phyloP scores from a whole-genome alignment of 2,888 invertebrate species.

The Chrysodeixis includens region DNA sequence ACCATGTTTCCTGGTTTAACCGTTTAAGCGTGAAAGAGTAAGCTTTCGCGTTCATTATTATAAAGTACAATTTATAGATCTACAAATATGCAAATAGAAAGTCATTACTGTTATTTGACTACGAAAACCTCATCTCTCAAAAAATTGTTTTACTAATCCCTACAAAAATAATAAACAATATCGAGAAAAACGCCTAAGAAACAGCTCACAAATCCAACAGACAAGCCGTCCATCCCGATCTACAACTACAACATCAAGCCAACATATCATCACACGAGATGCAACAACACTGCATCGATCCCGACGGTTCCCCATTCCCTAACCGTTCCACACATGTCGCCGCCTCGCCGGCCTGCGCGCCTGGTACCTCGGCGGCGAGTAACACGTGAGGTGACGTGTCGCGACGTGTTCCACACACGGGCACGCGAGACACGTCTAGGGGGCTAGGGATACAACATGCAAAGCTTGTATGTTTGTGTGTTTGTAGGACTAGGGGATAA shows the following conservation, averaged over 20 bases:
- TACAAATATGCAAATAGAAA: too few relatives aligned
- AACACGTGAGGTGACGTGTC: constrained; percentile 57
- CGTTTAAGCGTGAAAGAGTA: too few relatives aligned
- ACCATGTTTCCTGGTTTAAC: too few relatives aligned
- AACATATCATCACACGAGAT: constrained; percentile 6
- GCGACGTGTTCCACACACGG: constrained; percentile 48
- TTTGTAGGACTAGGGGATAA: not conserved
- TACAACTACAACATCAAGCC: not conserved
- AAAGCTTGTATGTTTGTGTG: constrained; percentile 14
- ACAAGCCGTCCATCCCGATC: not conserved
- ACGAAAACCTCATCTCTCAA: too few relatives aligned
- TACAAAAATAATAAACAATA: too few relatives aligned
- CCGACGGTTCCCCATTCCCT: constrained; percentile 18
- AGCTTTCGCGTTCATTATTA: too few relatives aligned
- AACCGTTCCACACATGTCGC: not conserved
- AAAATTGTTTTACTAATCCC: too few relatives aligned
- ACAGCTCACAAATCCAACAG: too few relatives aligned
- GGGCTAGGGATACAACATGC: not conserved
- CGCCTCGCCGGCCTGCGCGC: constrained; percentile 27
- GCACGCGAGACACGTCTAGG: constrained; percentile 1
- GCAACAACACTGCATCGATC: constrained; percentile 21
- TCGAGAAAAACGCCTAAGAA: too few relatives aligned
- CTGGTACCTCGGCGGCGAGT: constrained; percentile 43
- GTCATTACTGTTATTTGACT: too few relatives aligned
- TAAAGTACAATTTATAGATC: too few relatives aligned